Conservation (phyloP, 2,888 invertebrate genomes). For the Macaria liturata region DNA sequence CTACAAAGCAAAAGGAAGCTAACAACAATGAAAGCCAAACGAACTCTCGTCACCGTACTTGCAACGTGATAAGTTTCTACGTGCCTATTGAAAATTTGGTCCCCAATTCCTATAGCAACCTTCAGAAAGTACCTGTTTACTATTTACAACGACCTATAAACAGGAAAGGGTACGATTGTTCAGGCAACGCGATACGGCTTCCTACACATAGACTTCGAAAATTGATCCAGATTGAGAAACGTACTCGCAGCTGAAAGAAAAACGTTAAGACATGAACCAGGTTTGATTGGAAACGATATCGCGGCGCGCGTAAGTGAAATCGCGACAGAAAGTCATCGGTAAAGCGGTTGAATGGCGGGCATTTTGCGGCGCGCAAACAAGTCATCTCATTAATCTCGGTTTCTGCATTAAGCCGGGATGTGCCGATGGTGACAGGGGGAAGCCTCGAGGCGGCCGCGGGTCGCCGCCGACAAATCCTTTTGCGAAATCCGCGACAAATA, state of each 20-base stretch:
- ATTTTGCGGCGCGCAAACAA: conserved; percentile 43
- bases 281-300: conserved; percentile 21
- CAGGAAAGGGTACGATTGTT: conserved; percentile 45
- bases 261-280: conserved; percentile 27
- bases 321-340: conserved; percentile 45
- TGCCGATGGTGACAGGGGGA: conserved; percentile 74
- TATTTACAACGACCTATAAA: conserved; percentile 54
- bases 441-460: conserved; percentile 64
- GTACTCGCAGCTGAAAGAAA: conserved; percentile 24
- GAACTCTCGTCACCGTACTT: conserved; percentile 46
- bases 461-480: conserved; percentile 68
- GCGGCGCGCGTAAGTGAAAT: conserved; percentile 31
- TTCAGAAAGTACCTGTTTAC: conserved; percentile 56
- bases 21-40: conserved; percentile 23
- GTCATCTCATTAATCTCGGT: conserved; percentile 78
- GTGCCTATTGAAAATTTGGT: conserved; percentile 71
- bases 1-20: neutral
- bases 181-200: conserved; percentile 35
- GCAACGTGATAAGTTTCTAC: conserved; percentile 66
- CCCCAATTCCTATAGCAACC: conserved; percentile 55
- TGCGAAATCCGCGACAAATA: conserved; percentile 66
- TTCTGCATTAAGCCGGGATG: conserved; percentile 73
- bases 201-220: conserved; percentile 19
- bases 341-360: conserved; percentile 43
- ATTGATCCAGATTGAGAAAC: conserved; percentile 19